Percentiles rank a stretch among this genome's conserved stretches.
These are phyloP conservation scores for Cryptoleucopteryx plumbea DNA, from an alignment of 2,113 vertebrate genomes.

Conservation along the genomic window DNA sequence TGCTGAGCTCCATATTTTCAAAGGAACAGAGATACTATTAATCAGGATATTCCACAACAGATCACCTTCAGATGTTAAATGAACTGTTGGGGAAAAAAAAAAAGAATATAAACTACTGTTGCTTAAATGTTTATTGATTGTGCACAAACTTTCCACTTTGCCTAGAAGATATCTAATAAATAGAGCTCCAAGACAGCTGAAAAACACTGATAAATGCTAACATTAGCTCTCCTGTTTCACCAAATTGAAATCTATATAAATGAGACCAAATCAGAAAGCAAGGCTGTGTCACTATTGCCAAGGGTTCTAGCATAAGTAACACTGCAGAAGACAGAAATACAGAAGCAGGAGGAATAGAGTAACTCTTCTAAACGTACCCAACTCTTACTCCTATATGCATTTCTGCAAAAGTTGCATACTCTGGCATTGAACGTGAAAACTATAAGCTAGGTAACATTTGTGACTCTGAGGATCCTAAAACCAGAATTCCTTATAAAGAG, in stretches of 20 bases:
- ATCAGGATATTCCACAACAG: conserved; percentile 6
- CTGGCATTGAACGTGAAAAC: neutral
- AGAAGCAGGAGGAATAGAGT: neutral
- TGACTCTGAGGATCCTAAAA: neutral
- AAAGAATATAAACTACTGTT: neutral
- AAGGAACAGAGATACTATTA: neutral
- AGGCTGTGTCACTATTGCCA: neutral
- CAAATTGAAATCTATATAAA: neutral
- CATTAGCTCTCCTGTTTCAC: neutral
- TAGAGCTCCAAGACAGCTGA: neutral
- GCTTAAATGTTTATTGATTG: conserved; percentile 20
- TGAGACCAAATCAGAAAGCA: neutral
- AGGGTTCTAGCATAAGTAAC: neutral
- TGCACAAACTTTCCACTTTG: neutral
- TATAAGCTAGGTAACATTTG: neutral
- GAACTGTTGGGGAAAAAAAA: neutral
- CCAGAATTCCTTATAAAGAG: neutral
- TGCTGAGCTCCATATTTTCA: neutral
- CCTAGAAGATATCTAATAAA: neutral
- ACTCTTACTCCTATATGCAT: neutral
- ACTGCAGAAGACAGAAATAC: neutral
- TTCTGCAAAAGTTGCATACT: neutral
- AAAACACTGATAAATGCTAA: conserved; percentile 35
- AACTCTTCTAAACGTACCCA: neutral
- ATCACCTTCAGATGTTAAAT: conserved; percentile 9